Conservation (phyloP, 1,140 invertebrate genomes). For the fruit fly (Drosophila melanogaster) region DNA sequence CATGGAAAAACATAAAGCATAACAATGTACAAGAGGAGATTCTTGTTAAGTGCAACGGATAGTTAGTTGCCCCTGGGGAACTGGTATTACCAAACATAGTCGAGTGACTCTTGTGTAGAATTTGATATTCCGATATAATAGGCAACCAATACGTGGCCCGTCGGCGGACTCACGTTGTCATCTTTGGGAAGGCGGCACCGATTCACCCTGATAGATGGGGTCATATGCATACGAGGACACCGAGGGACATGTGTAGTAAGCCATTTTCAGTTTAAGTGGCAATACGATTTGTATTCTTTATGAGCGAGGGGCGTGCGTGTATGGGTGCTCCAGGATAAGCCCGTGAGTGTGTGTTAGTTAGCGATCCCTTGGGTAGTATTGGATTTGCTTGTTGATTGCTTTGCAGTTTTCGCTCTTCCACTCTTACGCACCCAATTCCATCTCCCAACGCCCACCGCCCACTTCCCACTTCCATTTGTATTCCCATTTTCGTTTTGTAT, state of each 20-base stretch:
- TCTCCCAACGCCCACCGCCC: no score
- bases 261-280: slow-evolving; percentile 80
- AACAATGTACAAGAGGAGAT: not conserved
- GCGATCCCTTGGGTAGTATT: slow-evolving; percentile 71
- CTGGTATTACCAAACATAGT: not conserved
- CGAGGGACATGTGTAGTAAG: slow-evolving; percentile 64
- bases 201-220: slow-evolving; percentile 6
- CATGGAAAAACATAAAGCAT: not conserved
- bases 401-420: slow-evolving; percentile 55
- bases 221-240: slow-evolving; percentile 31
- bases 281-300: slow-evolving; percentile 81
- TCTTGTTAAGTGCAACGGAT: no score
- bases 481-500: slow-evolving; percentile 40
- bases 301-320: slow-evolving; percentile 35
- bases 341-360: slow-evolving; percentile 56
- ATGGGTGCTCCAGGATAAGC: slow-evolving; percentile 8
- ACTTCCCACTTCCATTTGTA: slow-evolving; percentile 10
- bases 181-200: slow-evolving; percentile 9
- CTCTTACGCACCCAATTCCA: not conserved
- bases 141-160: slow-evolving; percentile 25
- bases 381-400: slow-evolving; percentile 79
- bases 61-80: no score
- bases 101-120: not conserved
- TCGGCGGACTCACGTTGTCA: slow-evolving; percentile 20
- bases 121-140: not conserved